Percentiles rank a stretch among this genome's conserved stretches.
phyloP scores from a whole-genome alignment of 2,113 vertebrate genomes.

The Lepisosteus oculatus region DNA sequence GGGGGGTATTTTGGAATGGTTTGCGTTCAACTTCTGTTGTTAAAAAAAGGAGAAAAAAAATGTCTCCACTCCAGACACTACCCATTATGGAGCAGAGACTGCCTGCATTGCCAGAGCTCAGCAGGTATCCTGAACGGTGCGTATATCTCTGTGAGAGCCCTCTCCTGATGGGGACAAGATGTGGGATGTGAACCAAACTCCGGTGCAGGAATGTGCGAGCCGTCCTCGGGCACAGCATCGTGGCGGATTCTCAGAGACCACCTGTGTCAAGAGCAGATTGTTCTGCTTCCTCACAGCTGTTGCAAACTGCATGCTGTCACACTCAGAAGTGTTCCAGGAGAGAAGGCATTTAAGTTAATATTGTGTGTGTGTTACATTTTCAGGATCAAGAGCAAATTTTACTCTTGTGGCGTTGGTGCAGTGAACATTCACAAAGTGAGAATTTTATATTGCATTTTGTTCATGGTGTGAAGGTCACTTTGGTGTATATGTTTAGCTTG shows the following conservation, averaged over 20 bases:
- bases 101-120: conserved; percentile 71
- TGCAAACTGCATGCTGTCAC: neutral
- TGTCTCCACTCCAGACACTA: conserved; percentile 36
- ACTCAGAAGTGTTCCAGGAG: neutral
- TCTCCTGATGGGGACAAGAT: conserved; percentile 76
- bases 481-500: too few relatives aligned
- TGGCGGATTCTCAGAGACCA: neutral
- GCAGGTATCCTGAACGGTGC: conserved; percentile 73
- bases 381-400: too few relatives aligned
- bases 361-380: neutral
- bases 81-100: conserved; percentile 64
- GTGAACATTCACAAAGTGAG: too few relatives aligned
- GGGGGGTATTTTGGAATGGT: conserved; percentile 58
- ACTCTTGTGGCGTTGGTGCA: too few relatives aligned
- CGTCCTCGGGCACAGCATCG: neutral
- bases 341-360: neutral
- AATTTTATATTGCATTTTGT: too few relatives aligned
- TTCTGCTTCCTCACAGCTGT: neutral
- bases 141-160: conserved; percentile 68
- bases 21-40: conserved; percentile 33
- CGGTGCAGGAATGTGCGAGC: conserved; percentile 58
- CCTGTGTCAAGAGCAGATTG: neutral
- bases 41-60: neutral
- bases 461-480: too few relatives aligned
- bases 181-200: conserved; percentile 72